phyloP scores from a whole-genome alignment of 2,888 invertebrate species.

The Trachelus tabidus region DNA sequence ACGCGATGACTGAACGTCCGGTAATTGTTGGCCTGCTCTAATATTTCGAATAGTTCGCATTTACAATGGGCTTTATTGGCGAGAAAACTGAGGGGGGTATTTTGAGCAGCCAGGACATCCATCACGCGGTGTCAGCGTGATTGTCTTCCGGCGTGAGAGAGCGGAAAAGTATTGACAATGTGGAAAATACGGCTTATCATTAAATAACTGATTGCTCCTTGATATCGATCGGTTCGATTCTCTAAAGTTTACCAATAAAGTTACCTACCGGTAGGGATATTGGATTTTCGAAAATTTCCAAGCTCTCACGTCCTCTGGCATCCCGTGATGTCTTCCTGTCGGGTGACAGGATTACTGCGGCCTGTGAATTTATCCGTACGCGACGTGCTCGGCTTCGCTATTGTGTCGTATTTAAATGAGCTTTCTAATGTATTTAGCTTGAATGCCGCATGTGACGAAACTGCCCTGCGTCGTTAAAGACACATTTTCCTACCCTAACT shows the following conservation, averaged over 20 bases:
- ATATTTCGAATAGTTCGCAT: constrained; percentile 67
- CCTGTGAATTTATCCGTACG: constrained; percentile 38
- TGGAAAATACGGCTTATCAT: constrained; percentile 13
- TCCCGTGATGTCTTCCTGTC: background rate
- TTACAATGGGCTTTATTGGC: constrained; percentile 65
- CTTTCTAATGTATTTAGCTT: constrained; percentile 56
- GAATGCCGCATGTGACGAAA: constrained; percentile 42
- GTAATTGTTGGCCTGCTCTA: constrained; percentile 61
- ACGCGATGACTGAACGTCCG: constrained; percentile 64
- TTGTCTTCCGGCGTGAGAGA: constrained; percentile 60
- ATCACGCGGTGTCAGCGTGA: constrained; percentile 65
- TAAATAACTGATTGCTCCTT: background rate
- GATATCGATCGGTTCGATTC: background rate
- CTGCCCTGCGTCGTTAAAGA: constrained; percentile 48
- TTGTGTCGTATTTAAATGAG: constrained; percentile 60
- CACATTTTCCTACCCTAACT: constrained; percentile 47
- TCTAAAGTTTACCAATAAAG: background rate
- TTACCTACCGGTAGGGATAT: background rate
- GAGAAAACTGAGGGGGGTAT: constrained; percentile 56
- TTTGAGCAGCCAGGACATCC: constrained; percentile 60
- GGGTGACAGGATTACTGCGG: constrained; percentile 40
- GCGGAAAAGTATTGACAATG: constrained; percentile 54
- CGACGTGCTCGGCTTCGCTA: constrained; percentile 37
- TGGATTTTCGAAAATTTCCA: background rate
- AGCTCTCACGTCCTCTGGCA: background rate